Percentiles rank a stretch among this genome's conserved stretches.
Evolutionary conservation across 2,888 invertebrate species (phyloP).

Genomic region (Tuberolachnus salignus): DNA sequence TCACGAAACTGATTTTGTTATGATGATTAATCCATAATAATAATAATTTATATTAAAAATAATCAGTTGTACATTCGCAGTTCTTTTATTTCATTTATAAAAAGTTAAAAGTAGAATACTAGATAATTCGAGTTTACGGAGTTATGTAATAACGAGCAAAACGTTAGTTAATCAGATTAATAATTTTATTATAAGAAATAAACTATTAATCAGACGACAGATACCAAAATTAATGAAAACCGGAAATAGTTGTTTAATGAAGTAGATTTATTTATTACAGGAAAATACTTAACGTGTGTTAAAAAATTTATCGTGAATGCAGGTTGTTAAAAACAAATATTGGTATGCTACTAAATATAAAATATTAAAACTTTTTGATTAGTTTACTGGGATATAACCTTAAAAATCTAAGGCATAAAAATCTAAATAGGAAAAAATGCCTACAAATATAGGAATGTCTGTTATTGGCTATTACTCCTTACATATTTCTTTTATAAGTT

Average conservation of each 20-base stretch:
- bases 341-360: not conserved
- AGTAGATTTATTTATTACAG: no score
- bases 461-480: slow-evolving; percentile 1
- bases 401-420: not conserved
- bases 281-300: not conserved
- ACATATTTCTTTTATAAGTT: slow-evolving; percentile 21
- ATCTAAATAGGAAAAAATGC: not conserved
- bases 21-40: no score
- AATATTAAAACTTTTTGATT: not conserved
- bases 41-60: no score
- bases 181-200: not conserved
- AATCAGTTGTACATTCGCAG: no score
- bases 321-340: not conserved
- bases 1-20: no score
- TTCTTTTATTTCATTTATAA: no score
- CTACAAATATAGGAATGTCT: not conserved
- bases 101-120: no score
- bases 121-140: no score
- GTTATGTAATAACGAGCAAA: no score
- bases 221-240: not conserved
- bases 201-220: not conserved
- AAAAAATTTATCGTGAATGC: not conserved
- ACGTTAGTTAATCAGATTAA: not conserved
- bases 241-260: no score
- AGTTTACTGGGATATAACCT: not conserved